These are phyloP conservation scores for Drosophila aldrichi DNA, from an alignment of 2,888 invertebrate genomes.

Conservation along the genomic window DNA sequence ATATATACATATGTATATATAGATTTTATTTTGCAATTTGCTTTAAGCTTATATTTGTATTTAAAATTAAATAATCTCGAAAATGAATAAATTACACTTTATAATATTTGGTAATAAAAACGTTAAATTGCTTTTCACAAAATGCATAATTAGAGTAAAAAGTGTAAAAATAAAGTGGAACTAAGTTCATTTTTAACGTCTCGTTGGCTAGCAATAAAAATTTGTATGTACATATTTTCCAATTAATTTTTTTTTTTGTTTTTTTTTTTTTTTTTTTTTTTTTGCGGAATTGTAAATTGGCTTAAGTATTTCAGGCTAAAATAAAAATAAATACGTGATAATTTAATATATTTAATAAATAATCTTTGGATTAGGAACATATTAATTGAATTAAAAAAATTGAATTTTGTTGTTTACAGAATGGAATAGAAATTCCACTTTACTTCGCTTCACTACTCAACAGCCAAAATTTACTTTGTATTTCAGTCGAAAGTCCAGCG, in stretches of 20 bases:
- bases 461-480: background rate
- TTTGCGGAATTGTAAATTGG: background rate
- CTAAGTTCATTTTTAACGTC: background rate
- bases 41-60: background rate
- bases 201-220: background rate
- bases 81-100: background rate
- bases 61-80: background rate
- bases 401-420: no score
- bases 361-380: background rate
- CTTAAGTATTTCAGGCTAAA: no score
- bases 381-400: no score
- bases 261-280: background rate
- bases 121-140: background rate
- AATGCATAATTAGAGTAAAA: background rate
- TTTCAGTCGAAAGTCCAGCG: constrained; percentile 4
- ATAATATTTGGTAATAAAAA: background rate
- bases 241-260: background rate
- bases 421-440: background rate
- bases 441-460: background rate
- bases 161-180: background rate
- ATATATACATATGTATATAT: no score
- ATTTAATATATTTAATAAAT: background rate
- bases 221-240: background rate
- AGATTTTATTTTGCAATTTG: background rate
- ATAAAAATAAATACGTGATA: background rate